Percentiles rank a stretch among this genome's conserved stretches.
Evolutionary conservation across 2,888 invertebrate genomes (phyloP).

Genomic region (Pachymerium ferrugineum): DNA sequence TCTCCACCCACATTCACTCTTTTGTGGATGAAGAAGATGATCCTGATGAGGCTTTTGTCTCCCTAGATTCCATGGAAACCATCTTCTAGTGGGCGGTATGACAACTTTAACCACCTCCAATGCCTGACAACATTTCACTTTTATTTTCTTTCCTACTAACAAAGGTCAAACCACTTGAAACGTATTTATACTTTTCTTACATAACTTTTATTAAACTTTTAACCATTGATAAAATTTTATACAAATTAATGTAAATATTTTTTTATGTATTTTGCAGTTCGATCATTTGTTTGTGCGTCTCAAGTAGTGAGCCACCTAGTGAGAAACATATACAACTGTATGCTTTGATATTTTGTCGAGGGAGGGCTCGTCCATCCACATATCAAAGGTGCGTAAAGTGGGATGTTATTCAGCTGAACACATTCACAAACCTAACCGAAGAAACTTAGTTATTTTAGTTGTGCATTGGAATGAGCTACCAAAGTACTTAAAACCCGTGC

Average conservation of each 20-base stretch:
- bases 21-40: constrained; percentile 30
- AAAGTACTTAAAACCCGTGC: no score
- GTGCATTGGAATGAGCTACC: no score
- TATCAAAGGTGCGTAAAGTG: no score
- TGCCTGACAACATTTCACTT: constrained; percentile 1
- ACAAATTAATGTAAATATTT: background rate
- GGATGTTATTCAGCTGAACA: no score
- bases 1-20: constrained; percentile 17
- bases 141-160: background rate
- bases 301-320: background rate
- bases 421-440: no score
- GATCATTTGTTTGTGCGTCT: background rate
- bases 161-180: no score
- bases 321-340: background rate
- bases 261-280: background rate
- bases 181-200: no score
- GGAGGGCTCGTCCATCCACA: no score
- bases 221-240: background rate
- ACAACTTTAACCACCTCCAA: background rate
- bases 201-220: background rate
- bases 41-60: constrained; percentile 32
- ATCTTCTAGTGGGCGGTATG: background rate
- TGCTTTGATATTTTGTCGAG: background rate
- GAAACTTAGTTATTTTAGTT: no score
- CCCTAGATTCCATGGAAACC: constrained; percentile 24